A percentile compares a stretch with the other conserved stretches of the same genome.
Evolutionary conservation across 1,140 invertebrate genomes (phyloP).

Genomic region (Pteromalus puparum): DNA sequence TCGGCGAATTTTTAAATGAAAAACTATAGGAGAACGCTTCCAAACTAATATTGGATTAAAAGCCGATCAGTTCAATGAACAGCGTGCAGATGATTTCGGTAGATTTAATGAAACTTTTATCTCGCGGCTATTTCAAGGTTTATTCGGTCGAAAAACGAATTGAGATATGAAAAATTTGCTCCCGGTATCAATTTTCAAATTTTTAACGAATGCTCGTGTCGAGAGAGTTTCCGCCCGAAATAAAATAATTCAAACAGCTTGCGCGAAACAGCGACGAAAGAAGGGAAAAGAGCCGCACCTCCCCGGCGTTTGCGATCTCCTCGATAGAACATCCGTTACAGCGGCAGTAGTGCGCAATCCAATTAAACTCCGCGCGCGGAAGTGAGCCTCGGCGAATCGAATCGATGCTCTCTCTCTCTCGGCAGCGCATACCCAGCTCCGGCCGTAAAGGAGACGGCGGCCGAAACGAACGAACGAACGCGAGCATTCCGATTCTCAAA

Average conservation of each 20-base stretch:
- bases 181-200: too few relatives aligned
- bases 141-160: too few relatives aligned
- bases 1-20: not conserved
- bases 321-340: slow-evolving; percentile 22
- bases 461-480: not conserved
- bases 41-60: not conserved
- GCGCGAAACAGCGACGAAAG: not conserved
- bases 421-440: not conserved
- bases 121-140: too few relatives aligned
- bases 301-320: not conserved
- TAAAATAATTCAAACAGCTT: too few relatives aligned
- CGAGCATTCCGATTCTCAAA: slow-evolving; percentile 9
- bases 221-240: too few relatives aligned
- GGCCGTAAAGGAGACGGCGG: not conserved
- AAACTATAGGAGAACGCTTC: not conserved
- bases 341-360: slow-evolving; percentile 27
- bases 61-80: not conserved
- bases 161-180: too few relatives aligned
- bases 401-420: not conserved
- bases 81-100: not conserved
- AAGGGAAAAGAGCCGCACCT: not conserved
- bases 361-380: slow-evolving; percentile 37
- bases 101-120: too few relatives aligned
- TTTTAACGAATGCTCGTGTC: too few relatives aligned
- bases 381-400: not conserved